Base-by-base conservation (phyloP, 2,888 invertebrate species). In the Eumacrocentrus americanus region DNA sequence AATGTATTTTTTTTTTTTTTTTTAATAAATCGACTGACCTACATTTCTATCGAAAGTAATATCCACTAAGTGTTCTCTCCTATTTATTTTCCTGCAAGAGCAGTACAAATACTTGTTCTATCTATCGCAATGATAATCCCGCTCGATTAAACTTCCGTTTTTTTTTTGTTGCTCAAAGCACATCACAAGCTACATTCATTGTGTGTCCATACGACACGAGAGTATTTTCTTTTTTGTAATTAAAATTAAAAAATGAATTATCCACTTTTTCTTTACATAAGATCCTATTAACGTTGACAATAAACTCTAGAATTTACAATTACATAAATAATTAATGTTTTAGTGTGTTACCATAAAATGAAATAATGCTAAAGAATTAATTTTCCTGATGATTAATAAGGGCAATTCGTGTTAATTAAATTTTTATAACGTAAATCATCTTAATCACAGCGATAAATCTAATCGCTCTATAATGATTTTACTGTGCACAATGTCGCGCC, bases 11-110 rank as follows among this genome's bases (percentile, higher is more conserved):
- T 23, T 48, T 48, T 46, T 46, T 22, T 7, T 46, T 14, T 25
- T 47, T 29, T 14, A 50, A 35, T 38, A 37, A 52, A 59, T 59
- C 47, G 58, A 59, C 47, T 53, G 53, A 53, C 47, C 53, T 25
- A 59, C 52, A 47, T 53, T 35, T 18, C 16, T 53, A 20, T 14
- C 38, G 20, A 53, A 46, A 37, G 42, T 37, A 38, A 25, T 47
- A 20, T 53, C 37, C 37, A 52, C 35, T 46, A 35, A 18, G 9
- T 37, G 14, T 46, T 37, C 18, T n/a, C 50, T 20, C 9, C 34
- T 12, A 29, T 35, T 20, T 18, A 44, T 52, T 29, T 34, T 47
- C n/a, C 16, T 46, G 5, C 18, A 11, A 23, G 35, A 58, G 22
- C 25, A 52, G n/a, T 35, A 37, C 35, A 51, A 34, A 44, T 44